A percentile compares a stretch with the other conserved stretches of the same genome.
phyloP scores from a whole-genome alignment of 2,113 vertebrate genomes.

The Dipodomys spectabilis region DNA sequence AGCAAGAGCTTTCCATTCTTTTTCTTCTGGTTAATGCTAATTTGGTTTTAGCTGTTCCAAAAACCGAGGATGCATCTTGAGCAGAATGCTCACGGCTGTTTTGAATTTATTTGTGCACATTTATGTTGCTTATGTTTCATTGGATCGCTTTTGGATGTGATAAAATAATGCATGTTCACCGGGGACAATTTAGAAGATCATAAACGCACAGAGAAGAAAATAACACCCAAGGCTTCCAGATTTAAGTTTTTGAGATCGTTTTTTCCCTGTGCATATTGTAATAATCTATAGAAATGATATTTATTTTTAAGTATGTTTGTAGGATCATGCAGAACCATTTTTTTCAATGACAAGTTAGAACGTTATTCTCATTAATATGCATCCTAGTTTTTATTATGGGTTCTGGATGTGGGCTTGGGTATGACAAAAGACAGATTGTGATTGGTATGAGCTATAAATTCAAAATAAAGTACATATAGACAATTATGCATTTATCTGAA shows the following conservation, averaged over 20 bases:
- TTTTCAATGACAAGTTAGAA: not conserved
- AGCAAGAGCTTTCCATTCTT: not conserved
- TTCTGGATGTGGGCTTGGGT: not conserved
- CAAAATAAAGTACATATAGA: constrained; percentile 18
- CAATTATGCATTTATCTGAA: not conserved
- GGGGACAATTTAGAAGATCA: not conserved
- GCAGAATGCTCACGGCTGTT: not conserved
- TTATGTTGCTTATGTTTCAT: constrained; percentile 41
- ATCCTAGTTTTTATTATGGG: not conserved
- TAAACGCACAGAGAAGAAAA: constrained; percentile 40
- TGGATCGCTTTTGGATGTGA: constrained; percentile 28
- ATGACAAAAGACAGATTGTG: not conserved
- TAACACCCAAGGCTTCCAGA: not conserved
- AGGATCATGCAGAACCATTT: not conserved
- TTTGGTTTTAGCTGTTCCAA: constrained; percentile 44
- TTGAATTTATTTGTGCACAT: constrained; percentile 30
- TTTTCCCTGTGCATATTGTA: constrained; percentile 18
- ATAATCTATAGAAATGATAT: not conserved
- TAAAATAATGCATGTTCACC: constrained; percentile 1
- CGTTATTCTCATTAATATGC: constrained; percentile 27
- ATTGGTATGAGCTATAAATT: constrained; percentile 5
- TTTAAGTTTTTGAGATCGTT: not conserved
- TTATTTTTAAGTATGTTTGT: not conserved
- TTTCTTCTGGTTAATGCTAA: constrained; percentile 37
- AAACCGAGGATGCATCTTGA: constrained; percentile 45